Evolutionary conservation across 2,113 vertebrate genomes (phyloP).

Genomic region (Pithys albifrons): DNA sequence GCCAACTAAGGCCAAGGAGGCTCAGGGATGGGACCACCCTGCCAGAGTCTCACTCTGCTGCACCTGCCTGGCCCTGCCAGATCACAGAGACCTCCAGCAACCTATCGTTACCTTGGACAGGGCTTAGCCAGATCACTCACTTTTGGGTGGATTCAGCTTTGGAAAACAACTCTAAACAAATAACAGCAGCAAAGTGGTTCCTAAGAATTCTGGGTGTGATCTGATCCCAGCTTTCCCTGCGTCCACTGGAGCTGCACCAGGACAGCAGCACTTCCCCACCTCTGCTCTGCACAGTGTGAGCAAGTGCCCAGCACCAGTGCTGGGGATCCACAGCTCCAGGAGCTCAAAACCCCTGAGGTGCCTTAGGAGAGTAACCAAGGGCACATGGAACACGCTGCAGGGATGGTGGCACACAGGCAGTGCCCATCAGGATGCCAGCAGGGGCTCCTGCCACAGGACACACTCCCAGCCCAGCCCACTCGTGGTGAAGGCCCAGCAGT

Average conservation of each 20-base stretch:
- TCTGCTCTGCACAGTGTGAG: background rate
- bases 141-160: background rate
- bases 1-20: rapidly evolving
- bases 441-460: background rate
- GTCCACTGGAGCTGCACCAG: background rate
- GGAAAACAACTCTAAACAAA: background rate
- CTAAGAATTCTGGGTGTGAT: background rate
- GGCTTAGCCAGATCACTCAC: background rate
- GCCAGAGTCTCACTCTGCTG: background rate
- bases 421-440: background rate
- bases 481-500: rapidly evolving
- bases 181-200: background rate
- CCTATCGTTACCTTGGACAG: background rate
- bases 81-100: background rate
- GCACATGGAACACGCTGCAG: rapidly evolving
- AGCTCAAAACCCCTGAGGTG: background rate
- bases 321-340: background rate
- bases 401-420: rapidly evolving
- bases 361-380: background rate
- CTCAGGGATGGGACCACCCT: background rate
- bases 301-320: rapidly evolving
- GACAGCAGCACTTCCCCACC: background rate
- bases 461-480: background rate
- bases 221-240: background rate
- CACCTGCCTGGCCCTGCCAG: background rate